These are phyloP conservation scores for Rachycentron canadum DNA, from an alignment of 2,797 vertebrate species.

Conservation along the genomic window DNA sequence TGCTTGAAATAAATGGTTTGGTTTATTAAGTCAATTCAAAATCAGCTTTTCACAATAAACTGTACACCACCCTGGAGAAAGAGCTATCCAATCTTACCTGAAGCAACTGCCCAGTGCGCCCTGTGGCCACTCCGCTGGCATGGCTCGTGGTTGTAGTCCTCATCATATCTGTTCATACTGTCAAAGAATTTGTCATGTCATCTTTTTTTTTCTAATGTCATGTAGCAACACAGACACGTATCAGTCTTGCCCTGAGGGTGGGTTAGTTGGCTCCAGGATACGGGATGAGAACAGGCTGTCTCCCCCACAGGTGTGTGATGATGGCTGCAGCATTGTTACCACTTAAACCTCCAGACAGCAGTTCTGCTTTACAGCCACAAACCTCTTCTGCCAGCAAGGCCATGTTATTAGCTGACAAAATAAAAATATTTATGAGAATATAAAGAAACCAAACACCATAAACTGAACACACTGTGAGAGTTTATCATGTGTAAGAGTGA, in stretches of 20 bases:
- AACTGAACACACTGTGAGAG: not conserved
- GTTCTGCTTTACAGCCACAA: conserved; percentile 83
- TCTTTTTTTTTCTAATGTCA: not conserved
- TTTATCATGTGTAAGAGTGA: not conserved
- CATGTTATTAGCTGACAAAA: conserved; percentile 87
- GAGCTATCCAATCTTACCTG: conserved; percentile 82
- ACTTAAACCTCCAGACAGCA: conserved; percentile 86
- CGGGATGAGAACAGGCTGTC: conserved; percentile 91
- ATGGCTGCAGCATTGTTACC: conserved; percentile 81
- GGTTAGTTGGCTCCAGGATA: conserved; percentile 82
- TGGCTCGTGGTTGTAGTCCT: conserved; percentile 93
- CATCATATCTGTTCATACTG: conserved; percentile 88
- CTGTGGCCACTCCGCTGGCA: conserved; percentile 88
- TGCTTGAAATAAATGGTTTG: not conserved
- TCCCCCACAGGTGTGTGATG: conserved; percentile 84
- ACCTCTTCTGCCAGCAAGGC: conserved; percentile 88
- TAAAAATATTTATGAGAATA: conserved; percentile 21
- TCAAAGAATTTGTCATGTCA: conserved; percentile 64
- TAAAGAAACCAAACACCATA: not conserved
- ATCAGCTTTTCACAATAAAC: not conserved
- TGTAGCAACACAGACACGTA: not conserved
- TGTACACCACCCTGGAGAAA: not conserved
- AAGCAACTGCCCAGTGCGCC: conserved; percentile 92
- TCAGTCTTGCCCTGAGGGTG: not conserved
- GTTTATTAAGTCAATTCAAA: too few relatives aligned